Evolutionary conservation across 2,113 vertebrate genomes (phyloP).

Genomic region (Ammodytes marinus): DNA sequence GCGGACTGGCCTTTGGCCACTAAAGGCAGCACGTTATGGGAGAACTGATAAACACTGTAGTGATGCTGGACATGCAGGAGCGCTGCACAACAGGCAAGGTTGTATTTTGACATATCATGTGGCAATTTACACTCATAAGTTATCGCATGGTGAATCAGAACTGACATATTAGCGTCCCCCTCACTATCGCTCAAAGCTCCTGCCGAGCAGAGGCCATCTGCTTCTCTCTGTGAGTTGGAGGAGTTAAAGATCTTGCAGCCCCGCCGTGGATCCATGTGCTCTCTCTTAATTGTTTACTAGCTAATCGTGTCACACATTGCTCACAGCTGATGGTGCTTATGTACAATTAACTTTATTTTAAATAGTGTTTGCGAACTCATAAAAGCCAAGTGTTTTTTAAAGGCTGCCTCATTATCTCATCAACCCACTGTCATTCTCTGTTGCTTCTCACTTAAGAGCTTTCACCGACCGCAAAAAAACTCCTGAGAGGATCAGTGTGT

Average conservation of each 20-base stretch:
- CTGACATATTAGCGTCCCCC: neutral
- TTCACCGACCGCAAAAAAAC: slow-evolving; percentile 58
- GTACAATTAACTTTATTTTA: slow-evolving; percentile 79
- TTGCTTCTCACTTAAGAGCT: slow-evolving; percentile 41
- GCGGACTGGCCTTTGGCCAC: slow-evolving; percentile 61
- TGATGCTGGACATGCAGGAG: slow-evolving; percentile 52
- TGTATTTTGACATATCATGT: neutral
- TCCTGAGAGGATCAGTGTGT: slow-evolving; percentile 17
- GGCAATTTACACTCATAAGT: neutral
- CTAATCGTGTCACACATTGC: slow-evolving; percentile 51
- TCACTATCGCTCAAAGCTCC: neutral
- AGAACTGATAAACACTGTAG: slow-evolving; percentile 72
- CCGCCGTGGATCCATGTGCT: slow-evolving; percentile 40
- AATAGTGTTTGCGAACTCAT: slow-evolving; percentile 75
- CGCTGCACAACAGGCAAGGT: neutral
- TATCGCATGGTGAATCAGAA: neutral
- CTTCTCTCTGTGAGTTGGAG: neutral
- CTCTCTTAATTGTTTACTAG: slow-evolving; percentile 58
- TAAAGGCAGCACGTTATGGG: slow-evolving; percentile 61
- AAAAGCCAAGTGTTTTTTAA: slow-evolving; percentile 78
- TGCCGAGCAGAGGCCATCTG: neutral
- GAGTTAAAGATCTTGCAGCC: slow-evolving; percentile 18
- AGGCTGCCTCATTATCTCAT: slow-evolving; percentile 75
- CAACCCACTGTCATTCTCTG: slow-evolving; percentile 69
- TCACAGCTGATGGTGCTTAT: slow-evolving; percentile 80